phyloP scores from a whole-genome alignment of 2,888 invertebrate genomes.

The Allophyes oxyacanthae region DNA sequence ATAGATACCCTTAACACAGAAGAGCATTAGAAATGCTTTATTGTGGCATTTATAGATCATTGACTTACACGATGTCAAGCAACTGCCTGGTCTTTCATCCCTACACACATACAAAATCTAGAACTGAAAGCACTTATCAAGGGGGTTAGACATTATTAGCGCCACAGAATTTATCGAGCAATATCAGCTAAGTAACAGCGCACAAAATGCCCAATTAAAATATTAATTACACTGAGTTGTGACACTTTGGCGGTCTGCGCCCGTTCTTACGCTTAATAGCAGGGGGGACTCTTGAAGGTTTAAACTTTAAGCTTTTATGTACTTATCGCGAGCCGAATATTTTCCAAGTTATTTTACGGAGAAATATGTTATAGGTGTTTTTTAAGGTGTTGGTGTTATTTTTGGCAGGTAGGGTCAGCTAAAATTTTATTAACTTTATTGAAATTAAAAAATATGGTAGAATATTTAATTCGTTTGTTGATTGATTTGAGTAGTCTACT shows the following conservation, averaged over 20 bases:
- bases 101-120: conserved; percentile 61
- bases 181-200: conserved; percentile 86
- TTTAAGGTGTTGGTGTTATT: conserved; percentile 6
- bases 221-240: conserved; percentile 87
- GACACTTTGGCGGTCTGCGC: conserved; percentile 77
- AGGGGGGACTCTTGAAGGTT: conserved; percentile 57
- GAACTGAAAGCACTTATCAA: conserved; percentile 68
- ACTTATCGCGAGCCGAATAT: conserved; percentile 60
- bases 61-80: background rate
- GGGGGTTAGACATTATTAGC: conserved; percentile 79
- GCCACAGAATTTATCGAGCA: conserved; percentile 84
- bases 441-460: too few relatives aligned
- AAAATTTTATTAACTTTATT: too few relatives aligned
- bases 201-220: conserved; percentile 88
- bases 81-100: conserved; percentile 6
- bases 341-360: conserved; percentile 49
- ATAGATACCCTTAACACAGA: too few relatives aligned
- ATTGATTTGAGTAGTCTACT: too few relatives aligned
- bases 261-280: conserved; percentile 71
- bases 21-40: too few relatives aligned
- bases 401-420: background rate
- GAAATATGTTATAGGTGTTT: conserved; percentile 44
- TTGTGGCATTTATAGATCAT: too few relatives aligned
- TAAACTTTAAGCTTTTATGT: conserved; percentile 62
- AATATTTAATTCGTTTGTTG: too few relatives aligned